Evolutionary conservation across 2,113 vertebrate species (phyloP).

Genomic region (Grus americana): DNA sequence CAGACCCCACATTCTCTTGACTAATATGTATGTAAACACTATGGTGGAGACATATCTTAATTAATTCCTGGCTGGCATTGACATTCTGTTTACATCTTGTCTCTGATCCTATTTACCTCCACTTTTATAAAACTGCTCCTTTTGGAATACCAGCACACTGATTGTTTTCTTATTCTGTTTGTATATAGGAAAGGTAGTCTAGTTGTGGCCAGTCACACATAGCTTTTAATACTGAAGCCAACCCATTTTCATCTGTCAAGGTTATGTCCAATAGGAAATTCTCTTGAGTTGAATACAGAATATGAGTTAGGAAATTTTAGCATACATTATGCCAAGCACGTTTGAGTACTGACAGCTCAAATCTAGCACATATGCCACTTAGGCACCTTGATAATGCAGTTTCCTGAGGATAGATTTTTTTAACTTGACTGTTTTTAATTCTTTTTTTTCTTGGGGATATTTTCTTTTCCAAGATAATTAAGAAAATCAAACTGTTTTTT

Average conservation of each 20-base stretch:
- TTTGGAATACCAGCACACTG: neutral
- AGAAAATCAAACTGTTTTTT: fast-evolving
- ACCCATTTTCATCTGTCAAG: neutral
- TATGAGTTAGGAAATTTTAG: neutral
- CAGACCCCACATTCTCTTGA: neutral
- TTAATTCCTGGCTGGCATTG: neutral
- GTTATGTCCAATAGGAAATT: neutral
- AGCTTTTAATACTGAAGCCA: neutral
- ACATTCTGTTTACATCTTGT: neutral
- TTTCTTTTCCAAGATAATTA: neutral
- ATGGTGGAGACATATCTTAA: neutral
- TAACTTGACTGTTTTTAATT: neutral
- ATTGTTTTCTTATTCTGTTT: neutral
- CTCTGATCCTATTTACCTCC: neutral
- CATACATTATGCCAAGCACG: neutral
- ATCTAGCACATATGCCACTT: neutral
- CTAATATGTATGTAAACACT: neutral
- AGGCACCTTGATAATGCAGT: neutral
- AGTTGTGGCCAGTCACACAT: neutral
- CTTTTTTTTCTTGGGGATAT: neutral
- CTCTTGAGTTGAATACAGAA: neutral
- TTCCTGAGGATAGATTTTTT: neutral
- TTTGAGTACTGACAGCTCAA: neutral
- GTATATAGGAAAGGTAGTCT: neutral
- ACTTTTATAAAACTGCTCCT: neutral